Evolutionary conservation across 2,797 vertebrate species (phyloP).

Genomic region (Halcyon leucocephala): DNA sequence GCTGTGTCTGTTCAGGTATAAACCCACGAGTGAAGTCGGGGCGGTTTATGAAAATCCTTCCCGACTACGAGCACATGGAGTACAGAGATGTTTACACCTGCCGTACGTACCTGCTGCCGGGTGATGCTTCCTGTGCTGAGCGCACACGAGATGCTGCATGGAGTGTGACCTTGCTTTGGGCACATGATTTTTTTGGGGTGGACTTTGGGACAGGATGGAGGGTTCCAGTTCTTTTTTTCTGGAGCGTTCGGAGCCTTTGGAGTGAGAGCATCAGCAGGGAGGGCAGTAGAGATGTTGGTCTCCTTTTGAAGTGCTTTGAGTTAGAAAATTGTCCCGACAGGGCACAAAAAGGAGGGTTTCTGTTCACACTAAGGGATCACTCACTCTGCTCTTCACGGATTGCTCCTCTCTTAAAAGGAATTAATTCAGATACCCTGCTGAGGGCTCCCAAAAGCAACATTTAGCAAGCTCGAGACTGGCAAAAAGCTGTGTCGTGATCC

Average conservation of each 20-base stretch:
- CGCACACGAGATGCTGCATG: constrained; percentile 61
- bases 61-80: constrained; percentile 94
- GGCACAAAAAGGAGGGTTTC: not conserved
- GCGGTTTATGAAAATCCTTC: constrained; percentile 94
- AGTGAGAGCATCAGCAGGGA: not conserved
- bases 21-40: constrained; percentile 93
- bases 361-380: not conserved
- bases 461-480: not conserved
- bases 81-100: constrained; percentile 91
- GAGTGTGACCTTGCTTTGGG: constrained; percentile 9
- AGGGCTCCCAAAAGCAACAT: not conserved
- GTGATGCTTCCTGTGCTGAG: constrained; percentile 51
- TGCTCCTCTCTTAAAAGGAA: not conserved
- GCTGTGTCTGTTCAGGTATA: constrained; percentile 91
- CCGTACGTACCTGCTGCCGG: constrained; percentile 83
- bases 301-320: not conserved
- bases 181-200: not conserved
- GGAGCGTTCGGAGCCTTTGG: not conserved
- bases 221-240: not conserved
- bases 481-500: not conserved
- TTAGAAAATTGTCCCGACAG: not conserved
- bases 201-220: not conserved
- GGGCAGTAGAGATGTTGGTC: rapidly evolving
- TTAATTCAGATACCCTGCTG: not conserved
- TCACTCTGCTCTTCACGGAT: not conserved